Evolutionary conservation across 2,888 invertebrate species (phyloP).

Genomic region (Hoplodrina blanda): DNA sequence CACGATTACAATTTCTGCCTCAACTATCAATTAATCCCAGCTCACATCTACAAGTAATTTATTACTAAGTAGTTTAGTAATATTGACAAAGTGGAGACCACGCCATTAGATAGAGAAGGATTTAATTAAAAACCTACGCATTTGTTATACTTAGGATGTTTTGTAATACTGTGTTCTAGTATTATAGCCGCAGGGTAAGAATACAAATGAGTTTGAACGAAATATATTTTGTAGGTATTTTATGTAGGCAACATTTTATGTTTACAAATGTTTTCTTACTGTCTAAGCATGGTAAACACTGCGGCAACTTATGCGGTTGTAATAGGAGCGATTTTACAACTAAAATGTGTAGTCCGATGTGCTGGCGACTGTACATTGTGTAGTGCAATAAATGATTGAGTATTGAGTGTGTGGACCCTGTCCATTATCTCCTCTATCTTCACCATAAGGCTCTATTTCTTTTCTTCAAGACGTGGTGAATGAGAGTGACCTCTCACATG

Average conservation of each 20-base stretch:
- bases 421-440: no score
- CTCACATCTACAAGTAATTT: constrained; percentile 15
- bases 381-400: no score
- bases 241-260: background rate
- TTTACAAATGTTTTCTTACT: no score
- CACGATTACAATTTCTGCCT: constrained; percentile 21
- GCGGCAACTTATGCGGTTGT: no score
- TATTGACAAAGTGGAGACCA: constrained; percentile 2
- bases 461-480: background rate
- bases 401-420: no score
- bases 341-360: no score
- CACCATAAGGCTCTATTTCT: background rate
- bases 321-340: no score
- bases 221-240: background rate
- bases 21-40: constrained; percentile 35
- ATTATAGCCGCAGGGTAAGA: constrained; percentile 12
- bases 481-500: constrained; percentile 26
- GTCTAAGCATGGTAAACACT: no score
- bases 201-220: constrained; percentile 4
- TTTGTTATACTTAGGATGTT: background rate
- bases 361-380: no score
- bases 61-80: constrained; percentile 25
- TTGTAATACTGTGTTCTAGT: background rate
- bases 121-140: constrained; percentile 36
- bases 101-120: background rate